Percentiles rank a stretch among this genome's conserved stretches.
These are phyloP conservation scores for Oncorhynchus keta DNA, from an alignment of 2,113 vertebrate genomes.

Conservation along the genomic window DNA sequence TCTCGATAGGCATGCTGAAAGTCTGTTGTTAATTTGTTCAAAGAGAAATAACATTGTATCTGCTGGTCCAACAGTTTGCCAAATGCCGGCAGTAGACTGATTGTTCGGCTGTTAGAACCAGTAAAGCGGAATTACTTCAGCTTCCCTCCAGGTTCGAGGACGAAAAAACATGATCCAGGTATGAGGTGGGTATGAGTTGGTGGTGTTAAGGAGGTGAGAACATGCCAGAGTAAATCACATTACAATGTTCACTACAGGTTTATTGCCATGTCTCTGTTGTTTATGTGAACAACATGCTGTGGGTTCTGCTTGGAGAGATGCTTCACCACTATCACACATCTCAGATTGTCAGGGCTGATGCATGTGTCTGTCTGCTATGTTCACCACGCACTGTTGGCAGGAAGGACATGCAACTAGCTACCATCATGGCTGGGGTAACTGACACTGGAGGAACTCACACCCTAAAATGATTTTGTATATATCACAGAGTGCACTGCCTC, in stretches of 20 bases:
- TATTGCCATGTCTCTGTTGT: not conserved
- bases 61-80: no score
- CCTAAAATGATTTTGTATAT: not conserved
- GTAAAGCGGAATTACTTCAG: no score
- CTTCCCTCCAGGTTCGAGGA: no score
- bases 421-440: not conserved
- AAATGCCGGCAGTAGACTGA: no score
- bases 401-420: not conserved
- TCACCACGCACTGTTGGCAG: slow-evolving; percentile 7
- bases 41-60: no score
- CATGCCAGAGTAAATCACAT: not conserved
- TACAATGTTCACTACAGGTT: not conserved
- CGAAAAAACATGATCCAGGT: no score
- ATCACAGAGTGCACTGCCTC: not conserved
- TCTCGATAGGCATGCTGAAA: no score
- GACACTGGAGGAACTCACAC: not conserved
- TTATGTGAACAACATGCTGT: not conserved
- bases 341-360: not conserved
- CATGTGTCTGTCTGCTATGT: not conserved
- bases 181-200: not conserved
- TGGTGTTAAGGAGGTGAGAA: not conserved
- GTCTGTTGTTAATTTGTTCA: no score
- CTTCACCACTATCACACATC: not conserved
- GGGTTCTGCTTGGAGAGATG: not conserved
- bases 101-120: no score